phyloP scores from a whole-genome alignment of 2,113 vertebrate genomes.

The Mola mola region DNA sequence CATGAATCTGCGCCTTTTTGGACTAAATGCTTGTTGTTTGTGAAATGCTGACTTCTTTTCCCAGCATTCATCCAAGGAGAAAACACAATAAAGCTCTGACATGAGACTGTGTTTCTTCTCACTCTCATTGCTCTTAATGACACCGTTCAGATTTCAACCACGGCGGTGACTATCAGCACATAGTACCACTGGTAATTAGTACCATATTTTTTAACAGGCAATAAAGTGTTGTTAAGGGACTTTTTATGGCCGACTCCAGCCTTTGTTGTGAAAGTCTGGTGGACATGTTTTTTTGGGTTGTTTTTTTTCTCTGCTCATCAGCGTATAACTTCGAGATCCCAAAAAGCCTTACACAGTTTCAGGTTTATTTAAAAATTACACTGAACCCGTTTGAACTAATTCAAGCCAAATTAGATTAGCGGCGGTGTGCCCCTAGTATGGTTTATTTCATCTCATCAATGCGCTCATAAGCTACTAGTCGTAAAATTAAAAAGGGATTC shows the following conservation, averaged over 20 bases:
- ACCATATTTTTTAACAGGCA: conserved; percentile 66
- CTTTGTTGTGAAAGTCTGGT: conserved; percentile 45
- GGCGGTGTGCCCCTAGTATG: no score
- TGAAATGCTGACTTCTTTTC: conserved; percentile 53
- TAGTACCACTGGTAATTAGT: conserved; percentile 52
- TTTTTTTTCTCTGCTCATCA: conserved; percentile 47
- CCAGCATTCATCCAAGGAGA: conserved; percentile 58
- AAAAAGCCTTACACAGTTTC: neutral
- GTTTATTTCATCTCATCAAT: conserved; percentile 19
- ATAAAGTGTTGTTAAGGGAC: conserved; percentile 56
- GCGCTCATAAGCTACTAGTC: conserved; percentile 9
- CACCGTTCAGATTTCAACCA: conserved; percentile 32
- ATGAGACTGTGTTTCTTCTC: conserved; percentile 32
- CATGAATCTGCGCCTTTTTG: conserved; percentile 35
- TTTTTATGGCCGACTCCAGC: conserved; percentile 45
- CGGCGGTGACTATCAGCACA: conserved; percentile 54
- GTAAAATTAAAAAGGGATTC: conserved; percentile 12
- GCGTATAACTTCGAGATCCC: neutral
- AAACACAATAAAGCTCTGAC: conserved; percentile 57
- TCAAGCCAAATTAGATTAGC: conserved; percentile 8
- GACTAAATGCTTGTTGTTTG: conserved; percentile 63
- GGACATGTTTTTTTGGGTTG: conserved; percentile 38
- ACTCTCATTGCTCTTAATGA: conserved; percentile 37
- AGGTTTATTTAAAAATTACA: neutral
- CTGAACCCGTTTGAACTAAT: neutral